These are phyloP conservation scores for Loriculus beryllinus DNA, from an alignment of 2,797 vertebrate genomes.

Conservation along the genomic window DNA sequence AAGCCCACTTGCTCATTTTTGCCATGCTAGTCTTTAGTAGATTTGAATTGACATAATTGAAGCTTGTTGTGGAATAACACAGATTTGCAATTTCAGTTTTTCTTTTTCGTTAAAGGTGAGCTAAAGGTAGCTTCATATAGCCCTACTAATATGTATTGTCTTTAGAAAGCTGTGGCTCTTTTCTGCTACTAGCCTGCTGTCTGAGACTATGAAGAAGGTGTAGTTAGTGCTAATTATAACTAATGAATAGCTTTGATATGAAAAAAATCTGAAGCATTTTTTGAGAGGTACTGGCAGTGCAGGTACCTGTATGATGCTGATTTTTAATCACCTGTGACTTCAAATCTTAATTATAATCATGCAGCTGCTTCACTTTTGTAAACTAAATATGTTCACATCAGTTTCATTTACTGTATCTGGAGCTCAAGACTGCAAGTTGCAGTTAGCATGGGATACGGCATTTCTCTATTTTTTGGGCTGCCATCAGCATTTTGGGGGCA, in stretches of 20 bases:
- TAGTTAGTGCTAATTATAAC: neutral
- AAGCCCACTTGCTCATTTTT: neutral
- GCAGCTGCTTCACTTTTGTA: neutral
- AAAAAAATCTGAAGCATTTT: neutral
- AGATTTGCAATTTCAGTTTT: neutral
- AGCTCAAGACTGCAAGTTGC: neutral
- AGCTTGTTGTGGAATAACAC: neutral
- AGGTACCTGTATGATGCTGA: neutral
- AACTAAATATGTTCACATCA: neutral
- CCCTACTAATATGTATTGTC: neutral
- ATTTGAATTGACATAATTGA: neutral
- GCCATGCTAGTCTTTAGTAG: neutral
- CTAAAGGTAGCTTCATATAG: neutral
- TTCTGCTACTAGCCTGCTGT: neutral
- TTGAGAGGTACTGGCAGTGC: neutral
- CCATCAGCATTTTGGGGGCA: neutral
- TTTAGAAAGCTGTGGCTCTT: neutral
- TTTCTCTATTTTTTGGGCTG: neutral
- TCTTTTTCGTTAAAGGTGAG: neutral
- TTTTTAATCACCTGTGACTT: neutral
- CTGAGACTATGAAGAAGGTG: neutral
- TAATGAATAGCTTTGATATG: neutral
- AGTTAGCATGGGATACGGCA: neutral
- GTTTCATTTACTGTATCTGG: neutral
- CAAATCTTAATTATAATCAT: neutral